These are phyloP conservation scores for Girardinichthys multiradiatus DNA, from an alignment of 2,113 vertebrate species.

Conservation along the genomic window DNA sequence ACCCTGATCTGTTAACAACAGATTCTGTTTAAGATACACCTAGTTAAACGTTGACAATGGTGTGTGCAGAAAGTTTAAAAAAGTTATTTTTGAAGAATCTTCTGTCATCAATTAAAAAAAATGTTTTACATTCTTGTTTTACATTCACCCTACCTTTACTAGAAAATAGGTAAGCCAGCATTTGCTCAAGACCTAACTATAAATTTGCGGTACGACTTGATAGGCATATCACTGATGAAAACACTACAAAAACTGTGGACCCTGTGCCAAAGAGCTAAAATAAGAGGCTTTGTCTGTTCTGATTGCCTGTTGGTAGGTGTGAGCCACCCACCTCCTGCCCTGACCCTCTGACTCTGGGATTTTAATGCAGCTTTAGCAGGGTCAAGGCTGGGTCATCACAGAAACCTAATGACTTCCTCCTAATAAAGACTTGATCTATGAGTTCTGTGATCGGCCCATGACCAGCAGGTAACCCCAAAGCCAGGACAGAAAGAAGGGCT, in stretches of 20 bases:
- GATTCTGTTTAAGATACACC: not conserved
- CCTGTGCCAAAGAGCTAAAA: slow-evolving; percentile 10
- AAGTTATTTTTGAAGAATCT: not conserved
- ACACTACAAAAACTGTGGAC: slow-evolving; percentile 18
- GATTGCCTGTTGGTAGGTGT: slow-evolving; percentile 43
- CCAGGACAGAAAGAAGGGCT: not conserved
- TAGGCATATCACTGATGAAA: slow-evolving; percentile 10
- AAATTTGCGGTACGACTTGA: not conserved
- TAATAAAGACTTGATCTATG: slow-evolving; percentile 83
- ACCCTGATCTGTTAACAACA: not conserved
- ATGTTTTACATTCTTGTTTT: not conserved
- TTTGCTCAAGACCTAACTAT: not conserved
- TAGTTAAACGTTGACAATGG: not conserved
- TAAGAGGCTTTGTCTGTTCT: slow-evolving; percentile 15
- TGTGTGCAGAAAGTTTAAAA: not conserved
- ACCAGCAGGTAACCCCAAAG: slow-evolving; percentile 70
- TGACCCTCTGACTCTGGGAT: slow-evolving; percentile 69
- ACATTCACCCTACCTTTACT: not conserved
- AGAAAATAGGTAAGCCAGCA: not conserved
- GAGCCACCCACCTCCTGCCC: slow-evolving; percentile 30
- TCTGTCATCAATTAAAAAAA: not conserved
- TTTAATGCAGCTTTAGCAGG: slow-evolving; percentile 69
- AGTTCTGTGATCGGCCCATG: slow-evolving; percentile 52
- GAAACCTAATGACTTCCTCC: slow-evolving; percentile 82
- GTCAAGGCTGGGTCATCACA: slow-evolving; percentile 80